Base-by-base conservation (phyloP, 2,888 invertebrate species). In the Dysmachus trigonus region DNA sequence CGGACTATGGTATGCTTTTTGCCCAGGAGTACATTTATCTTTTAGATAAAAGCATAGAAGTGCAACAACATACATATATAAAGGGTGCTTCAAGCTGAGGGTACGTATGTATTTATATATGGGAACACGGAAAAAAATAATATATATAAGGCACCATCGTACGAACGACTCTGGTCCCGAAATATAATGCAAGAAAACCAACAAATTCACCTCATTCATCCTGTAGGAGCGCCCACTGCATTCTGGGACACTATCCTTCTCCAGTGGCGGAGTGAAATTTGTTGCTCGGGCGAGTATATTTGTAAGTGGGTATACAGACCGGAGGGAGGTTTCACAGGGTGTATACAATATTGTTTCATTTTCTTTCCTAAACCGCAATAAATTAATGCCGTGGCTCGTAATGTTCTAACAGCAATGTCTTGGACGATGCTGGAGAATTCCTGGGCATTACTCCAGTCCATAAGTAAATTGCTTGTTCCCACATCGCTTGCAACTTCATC, bases 31-130 rank as follows among this genome's bases (percentile, higher is more conserved):
- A 41, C 83, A 83, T 83, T 72, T 83, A 71, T 83, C 72, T 83
- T 72, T 38, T 83, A 83, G 83, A 83, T 83, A 83, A 83, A 83
- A 83, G 83, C 83, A 72, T 72, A 72, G 83, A 72, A 83, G 72
- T 72, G 72, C 41, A n/a, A n/a, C n/a, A n/a, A n/a, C n/a, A n/a
- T n/a, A 72, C 83, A 72, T 83, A 41, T 72, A 82, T 41, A 72
- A 72, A 83, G 72, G 83, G 30, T 83, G 71, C 72, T 83, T 83
- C 35, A 72, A 72, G 15, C n/a, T n/a, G n/a, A 30, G 53, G 51
- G 15, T 15, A 47, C n/a, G 47, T 47, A 6, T n/a, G 41, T 41
- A 51, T n/a, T 6, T 22, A 22, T 62, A 5, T 10, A 27, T 41
- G 73, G n/a, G 31, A 15, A 2, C 15, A 18, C 73, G 47, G 27